These are phyloP conservation scores for Haliclona indistincta DNA, from an alignment of 37 sponge, comb jelly and placozoan genomes.

Conservation along the genomic window DNA sequence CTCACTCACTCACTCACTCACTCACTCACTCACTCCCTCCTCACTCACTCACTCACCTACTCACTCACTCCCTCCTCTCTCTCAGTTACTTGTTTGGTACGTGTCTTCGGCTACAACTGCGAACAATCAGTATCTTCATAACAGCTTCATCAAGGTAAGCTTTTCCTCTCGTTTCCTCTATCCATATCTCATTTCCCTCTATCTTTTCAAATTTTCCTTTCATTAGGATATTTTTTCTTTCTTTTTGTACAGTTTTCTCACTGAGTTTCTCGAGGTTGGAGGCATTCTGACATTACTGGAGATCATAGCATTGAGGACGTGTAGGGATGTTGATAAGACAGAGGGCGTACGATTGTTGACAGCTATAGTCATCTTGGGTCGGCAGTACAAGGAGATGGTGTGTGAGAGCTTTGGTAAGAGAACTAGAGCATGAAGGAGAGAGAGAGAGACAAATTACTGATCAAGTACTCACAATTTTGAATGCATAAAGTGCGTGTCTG, in stretches of 20 bases:
- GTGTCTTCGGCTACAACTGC: conserved; percentile 73
- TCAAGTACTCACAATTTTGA: no score
- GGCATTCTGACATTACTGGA: conserved; percentile 96
- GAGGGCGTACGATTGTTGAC: conserved; percentile 77
- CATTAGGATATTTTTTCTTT: background rate
- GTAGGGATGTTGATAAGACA: conserved; percentile 68
- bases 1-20: no score
- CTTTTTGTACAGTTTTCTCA: conserved; percentile 71
- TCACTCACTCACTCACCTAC: no score
- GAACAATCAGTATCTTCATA: conserved; percentile 76
- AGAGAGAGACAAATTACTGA: no score
- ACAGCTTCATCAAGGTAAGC: conserved; percentile 85
- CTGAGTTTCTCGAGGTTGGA: conserved; percentile 97
- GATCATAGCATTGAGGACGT: conserved; percentile 73
- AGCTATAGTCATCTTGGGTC: conserved; percentile 70
- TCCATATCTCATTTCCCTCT: background rate
- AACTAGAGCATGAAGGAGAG: background rate
- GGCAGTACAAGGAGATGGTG: conserved; percentile 96
- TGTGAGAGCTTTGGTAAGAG: conserved; percentile 94
- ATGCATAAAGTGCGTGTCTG: no score
- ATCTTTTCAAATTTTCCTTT: background rate
- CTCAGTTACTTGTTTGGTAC: conserved; percentile 72
- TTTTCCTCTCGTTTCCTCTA: no score
- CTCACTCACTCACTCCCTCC: no score
- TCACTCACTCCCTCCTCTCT: background rate